Percentiles rank a stretch among this genome's conserved stretches.
Evolutionary conservation across 2,888 invertebrate genomes (phyloP).

Genomic region (Fragum sueziense): DNA sequence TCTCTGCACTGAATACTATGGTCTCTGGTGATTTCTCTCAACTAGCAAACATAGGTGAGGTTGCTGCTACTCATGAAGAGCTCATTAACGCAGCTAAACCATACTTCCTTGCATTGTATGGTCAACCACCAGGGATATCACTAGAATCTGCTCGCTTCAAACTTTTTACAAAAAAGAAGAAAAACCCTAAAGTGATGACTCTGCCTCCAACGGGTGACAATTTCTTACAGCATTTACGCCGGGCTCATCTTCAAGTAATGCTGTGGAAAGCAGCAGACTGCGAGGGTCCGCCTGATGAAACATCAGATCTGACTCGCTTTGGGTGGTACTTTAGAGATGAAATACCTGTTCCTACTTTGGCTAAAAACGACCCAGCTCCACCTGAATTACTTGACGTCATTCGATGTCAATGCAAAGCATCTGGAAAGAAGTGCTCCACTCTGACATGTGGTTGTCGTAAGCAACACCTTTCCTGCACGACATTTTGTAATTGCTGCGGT

Average conservation of each 20-base stretch:
- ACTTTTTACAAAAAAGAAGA: conserved; percentile 20
- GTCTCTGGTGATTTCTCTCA: neutral
- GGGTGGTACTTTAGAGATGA: conserved; percentile 30
- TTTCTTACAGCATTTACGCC: conserved; percentile 23
- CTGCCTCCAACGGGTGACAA: conserved; percentile 38
- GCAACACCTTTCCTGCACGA: neutral
- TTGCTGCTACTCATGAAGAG: neutral
- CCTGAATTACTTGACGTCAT: neutral
- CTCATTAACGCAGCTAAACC: neutral
- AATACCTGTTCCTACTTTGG: neutral
- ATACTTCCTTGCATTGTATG: neutral
- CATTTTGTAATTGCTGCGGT: neutral
- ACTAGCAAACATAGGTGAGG: neutral
- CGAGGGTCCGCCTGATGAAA: conserved; percentile 26
- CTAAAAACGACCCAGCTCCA: neutral
- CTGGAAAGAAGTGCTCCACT: neutral
- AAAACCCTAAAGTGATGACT: conserved; percentile 8
- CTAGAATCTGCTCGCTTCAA: conserved; percentile 38
- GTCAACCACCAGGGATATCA: conserved; percentile 11
- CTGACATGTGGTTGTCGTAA: neutral
- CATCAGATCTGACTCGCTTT: conserved; percentile 18
- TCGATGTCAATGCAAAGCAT: neutral
- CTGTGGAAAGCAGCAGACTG: conserved; percentile 26
- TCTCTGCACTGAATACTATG: neutral
- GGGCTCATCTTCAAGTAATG: conserved; percentile 33